These are phyloP conservation scores for Eulemur mongoz DNA, from an alignment of 2,797 vertebrate genomes.

Conservation along the genomic window DNA sequence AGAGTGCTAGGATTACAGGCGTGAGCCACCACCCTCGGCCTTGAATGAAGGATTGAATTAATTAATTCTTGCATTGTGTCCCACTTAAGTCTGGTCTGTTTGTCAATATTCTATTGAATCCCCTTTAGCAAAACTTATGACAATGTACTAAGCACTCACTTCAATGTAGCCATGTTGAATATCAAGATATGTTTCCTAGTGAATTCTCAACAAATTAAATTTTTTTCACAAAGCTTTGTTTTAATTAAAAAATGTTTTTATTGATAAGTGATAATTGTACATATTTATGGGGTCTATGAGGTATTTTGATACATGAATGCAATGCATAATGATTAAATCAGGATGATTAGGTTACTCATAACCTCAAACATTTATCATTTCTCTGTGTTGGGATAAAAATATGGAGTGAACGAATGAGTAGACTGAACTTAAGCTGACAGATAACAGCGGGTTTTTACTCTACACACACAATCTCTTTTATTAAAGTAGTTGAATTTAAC, in stretches of 20 bases:
- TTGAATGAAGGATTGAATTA: background rate
- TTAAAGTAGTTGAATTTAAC: conserved; percentile 57
- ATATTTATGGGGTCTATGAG: background rate
- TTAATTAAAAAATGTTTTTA: background rate
- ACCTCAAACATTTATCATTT: background rate
- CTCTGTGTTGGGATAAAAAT: background rate
- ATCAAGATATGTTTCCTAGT: background rate
- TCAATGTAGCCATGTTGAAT: background rate
- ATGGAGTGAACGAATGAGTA: background rate
- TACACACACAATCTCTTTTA: conserved; percentile 19
- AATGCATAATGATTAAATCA: background rate
- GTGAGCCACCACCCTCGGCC: no score
- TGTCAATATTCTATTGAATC: background rate
- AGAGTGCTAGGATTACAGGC: no score
- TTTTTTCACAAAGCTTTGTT: background rate
- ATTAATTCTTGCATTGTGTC: background rate
- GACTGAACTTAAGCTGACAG: background rate
- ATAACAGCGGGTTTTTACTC: background rate
- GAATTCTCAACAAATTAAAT: background rate
- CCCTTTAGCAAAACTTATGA: background rate
- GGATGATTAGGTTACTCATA: background rate
- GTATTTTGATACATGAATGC: background rate
- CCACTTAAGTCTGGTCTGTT: background rate
- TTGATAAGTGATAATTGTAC: background rate
- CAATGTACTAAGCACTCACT: background rate